phyloP scores from a whole-genome alignment of 1,140 invertebrate species.

The Procambarus clarkii region DNA sequence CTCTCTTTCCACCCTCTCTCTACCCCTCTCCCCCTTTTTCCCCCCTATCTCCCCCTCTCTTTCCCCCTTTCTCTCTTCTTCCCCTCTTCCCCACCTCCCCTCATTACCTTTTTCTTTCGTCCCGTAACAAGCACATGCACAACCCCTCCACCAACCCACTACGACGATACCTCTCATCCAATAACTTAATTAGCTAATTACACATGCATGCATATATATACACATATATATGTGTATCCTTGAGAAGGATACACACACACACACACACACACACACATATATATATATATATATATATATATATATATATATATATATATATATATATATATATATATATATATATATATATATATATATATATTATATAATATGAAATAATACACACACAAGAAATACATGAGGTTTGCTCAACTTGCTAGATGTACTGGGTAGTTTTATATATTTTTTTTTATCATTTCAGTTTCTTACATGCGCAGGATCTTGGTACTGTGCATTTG shows the following conservation, averaged over 20 bases:
- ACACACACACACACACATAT: not conserved
- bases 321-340: not conserved
- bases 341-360: slow-evolving; percentile 9
- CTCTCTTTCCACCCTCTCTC: too few relatives aligned
- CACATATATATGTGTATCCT: too few relatives aligned
- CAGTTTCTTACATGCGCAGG: slow-evolving; percentile 1
- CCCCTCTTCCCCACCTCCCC: too few relatives aligned
- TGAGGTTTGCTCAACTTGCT: slow-evolving; percentile 38
- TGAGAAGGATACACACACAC: not conserved
- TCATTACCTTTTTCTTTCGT: not conserved
- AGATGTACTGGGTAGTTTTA: slow-evolving; percentile 36
- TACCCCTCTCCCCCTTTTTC: too few relatives aligned
- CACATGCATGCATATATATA: too few relatives aligned
- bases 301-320: not conserved
- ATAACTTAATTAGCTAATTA: too few relatives aligned
- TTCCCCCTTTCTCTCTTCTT: too few relatives aligned
- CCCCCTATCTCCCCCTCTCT: too few relatives aligned
- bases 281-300: too few relatives aligned
- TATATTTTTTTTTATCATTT: slow-evolving; percentile 34
- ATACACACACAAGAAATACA: slow-evolving; percentile 21
- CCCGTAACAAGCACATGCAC: too few relatives aligned
- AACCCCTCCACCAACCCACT: too few relatives aligned
- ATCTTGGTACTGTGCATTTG: slow-evolving; percentile 2
- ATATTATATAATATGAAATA: not conserved
- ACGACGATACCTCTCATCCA: too few relatives aligned